Percentiles rank a stretch among this genome's conserved stretches.
These are phyloP conservation scores for Cryptoprocta ferox DNA, from an alignment of 2,797 vertebrate species.

Conservation along the genomic window DNA sequence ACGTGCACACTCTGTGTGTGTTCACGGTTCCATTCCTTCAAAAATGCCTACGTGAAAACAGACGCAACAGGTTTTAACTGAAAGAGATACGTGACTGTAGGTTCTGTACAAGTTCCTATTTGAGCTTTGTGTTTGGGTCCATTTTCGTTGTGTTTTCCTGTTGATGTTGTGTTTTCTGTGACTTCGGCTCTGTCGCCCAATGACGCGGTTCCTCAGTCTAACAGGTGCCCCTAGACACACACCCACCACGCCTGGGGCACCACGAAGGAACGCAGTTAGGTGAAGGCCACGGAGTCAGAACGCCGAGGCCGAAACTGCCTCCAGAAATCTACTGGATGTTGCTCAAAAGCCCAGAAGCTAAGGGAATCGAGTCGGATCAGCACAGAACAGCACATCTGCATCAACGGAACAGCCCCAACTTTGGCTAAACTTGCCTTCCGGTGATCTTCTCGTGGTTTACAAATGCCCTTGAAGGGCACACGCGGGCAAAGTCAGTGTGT, in stretches of 20 bases:
- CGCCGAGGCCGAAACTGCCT: rapidly evolving
- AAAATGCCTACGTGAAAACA: background rate
- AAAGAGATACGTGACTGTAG: background rate
- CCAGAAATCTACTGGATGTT: background rate
- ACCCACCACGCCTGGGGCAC: rapidly evolving
- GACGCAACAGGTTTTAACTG: background rate
- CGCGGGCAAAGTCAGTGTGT: rapidly evolving
- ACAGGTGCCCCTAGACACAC: background rate
- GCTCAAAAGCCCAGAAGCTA: background rate
- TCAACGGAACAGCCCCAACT: background rate
- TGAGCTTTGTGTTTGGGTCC: background rate
- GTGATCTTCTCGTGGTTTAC: background rate
- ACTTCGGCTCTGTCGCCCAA: background rate
- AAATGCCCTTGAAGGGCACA: background rate
- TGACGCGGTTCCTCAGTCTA: background rate
- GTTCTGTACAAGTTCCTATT: background rate
- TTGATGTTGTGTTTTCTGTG: background rate
- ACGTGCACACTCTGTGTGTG: background rate
- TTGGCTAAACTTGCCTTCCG: background rate
- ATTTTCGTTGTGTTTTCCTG: background rate
- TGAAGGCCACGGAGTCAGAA: background rate
- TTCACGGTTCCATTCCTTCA: background rate
- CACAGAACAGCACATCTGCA: background rate
- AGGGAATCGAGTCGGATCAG: no score
- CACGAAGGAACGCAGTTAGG: rapidly evolving